Base-by-base conservation (phyloP, 2,888 invertebrate species). In the Apamea crenata region DNA sequence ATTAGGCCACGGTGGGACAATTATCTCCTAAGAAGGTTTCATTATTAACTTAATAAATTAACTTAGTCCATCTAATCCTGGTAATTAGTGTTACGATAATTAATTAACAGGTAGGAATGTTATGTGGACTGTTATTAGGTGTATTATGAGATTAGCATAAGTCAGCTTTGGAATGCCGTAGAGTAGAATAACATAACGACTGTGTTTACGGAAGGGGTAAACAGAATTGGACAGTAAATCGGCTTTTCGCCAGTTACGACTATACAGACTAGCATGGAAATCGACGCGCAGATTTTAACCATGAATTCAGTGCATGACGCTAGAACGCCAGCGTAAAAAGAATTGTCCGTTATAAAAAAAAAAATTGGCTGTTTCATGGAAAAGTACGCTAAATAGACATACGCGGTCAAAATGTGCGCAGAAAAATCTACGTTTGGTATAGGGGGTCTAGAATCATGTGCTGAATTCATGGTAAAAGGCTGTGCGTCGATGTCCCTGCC, bases 1-100 rank as follows among this genome's bases (percentile, higher is more conserved):
- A 68, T 32, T 44, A 4, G 0, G 61, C 6, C 50, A 47, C 63
- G 72, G 74, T 66, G 69, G 25, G 25, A 68, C 67, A 75, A 84
- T 79, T 74, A 82, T 47, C 74, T 67, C 18, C 14, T 18, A 74
- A 80, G 69, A 73, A 81, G 73, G 73, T 73, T 70, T 67, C 50
- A 50, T 77, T 70, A 82, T 81, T 78, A 74, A n/a, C 67, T 67
- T 59, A 36, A 79, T 87, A 84, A 88, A 88, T 85, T 78, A 80
- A 63, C 53, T 87, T 69, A 71, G 59, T 61, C 18, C 53, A 67
- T 63, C 8, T 76, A 36, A 78, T 36, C 66, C 32, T 40, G n/a
- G 53, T 83, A 72, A 84, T 83, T 77, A 85, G 77, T 75, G 53
- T 32, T 63, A 72, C 12, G 29, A 66, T 77, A 74, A 78, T 77